Evolutionary conservation across 2,113 vertebrate species (phyloP), one percentile per base, ranked within the genome.

Genomic region (Marmota monax): DNA sequence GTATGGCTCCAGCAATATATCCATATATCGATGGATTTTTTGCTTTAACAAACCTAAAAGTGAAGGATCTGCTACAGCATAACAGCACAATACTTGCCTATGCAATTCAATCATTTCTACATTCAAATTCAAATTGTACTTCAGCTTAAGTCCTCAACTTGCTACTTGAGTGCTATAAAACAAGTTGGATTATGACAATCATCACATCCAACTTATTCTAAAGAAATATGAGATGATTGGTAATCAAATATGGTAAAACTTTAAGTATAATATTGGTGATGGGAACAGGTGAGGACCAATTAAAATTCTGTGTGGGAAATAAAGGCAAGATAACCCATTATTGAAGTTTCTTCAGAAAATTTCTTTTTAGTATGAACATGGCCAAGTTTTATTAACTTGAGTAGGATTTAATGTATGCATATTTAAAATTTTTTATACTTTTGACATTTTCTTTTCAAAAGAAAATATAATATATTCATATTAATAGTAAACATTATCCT

Each of bases 91-190:
- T 92, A 70, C 53, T 96, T 88, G 39, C 39, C 72, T 95, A 80
- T 90, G 84, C 3, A 37, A 85, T 88, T 95, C 77, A 96, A 96
- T 96, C 76, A 96, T 90, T 95, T 96, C 87, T 94, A 34, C 58
- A 97, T 96, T 97, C 90, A 97, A 79, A 96, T 97, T 96, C 94
- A 97, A 97, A 96, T 97, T 87, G 67, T 72, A 82, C 72, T 94
- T 97, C 69, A 89, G 45, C 17, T 86, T 61, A 82, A 88, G 32
- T 72, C 37, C 48, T 95, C 61, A 91, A 79, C 61, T 90, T 95
- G 18, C 34, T 85, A 90, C 72, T 63, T 92, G 76, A 90, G n/a
- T 90, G 48, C 22, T 69, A 70, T 42, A 88, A 95, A 96, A 84
- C 34, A 96, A 96, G 67, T 58, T 85, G 93, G 51, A 92, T 93